Base-by-base conservation (phyloP, 2,113 vertebrate species). In the Trinectes maculatus region DNA sequence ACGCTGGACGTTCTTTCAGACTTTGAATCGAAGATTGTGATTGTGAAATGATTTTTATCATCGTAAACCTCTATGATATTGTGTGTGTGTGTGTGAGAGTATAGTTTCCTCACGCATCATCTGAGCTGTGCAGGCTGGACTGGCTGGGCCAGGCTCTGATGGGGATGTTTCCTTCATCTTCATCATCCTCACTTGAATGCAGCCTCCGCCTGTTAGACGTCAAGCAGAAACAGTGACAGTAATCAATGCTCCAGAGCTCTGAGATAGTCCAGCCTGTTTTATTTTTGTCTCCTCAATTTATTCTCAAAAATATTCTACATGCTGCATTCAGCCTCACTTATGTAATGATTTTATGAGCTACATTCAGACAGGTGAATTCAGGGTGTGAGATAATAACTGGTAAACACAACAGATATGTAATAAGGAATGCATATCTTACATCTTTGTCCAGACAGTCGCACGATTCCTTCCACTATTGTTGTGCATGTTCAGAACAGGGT, bases 21-120 rank as follows among this genome's bases (percentile, higher is more conserved):
- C 95, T 96, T 80, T 0, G 53, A 40, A 48, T 26, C 4, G n/a
- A n/a, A 18, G 1, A 48, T 43, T 31, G n/a, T 43, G 9, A 56
- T 26, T 6, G 15, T 0, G 43, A 31, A 12, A 13, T 18, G 0
- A 21, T 19, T 28, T 43, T 31, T 18, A 28, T 43, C 21, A 10
- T 1, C 21, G 4, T 44, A 7, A 7, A 24, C 25, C n/a, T n/a
- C 26, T 8, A n/a, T 21, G 2, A 16, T 7, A 8, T 8, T 19
- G 19, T 18, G 9, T 7, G 3, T 29, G 8, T 29, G 4, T 8
- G 11, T 36, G n/a, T 24, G 12, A 8, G 12, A n/a, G n/a, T n/a
- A n/a, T n/a, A n/a, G n/a, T n/a, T n/a, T n/a, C n/a, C 87, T 89
- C 77, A 94, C 93, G 65, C 18, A 29, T 95, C 94, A 1, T 93